phyloP scores from a whole-genome alignment of 1,140 invertebrate species.

The Pseudomyrmex cubaensis region DNA sequence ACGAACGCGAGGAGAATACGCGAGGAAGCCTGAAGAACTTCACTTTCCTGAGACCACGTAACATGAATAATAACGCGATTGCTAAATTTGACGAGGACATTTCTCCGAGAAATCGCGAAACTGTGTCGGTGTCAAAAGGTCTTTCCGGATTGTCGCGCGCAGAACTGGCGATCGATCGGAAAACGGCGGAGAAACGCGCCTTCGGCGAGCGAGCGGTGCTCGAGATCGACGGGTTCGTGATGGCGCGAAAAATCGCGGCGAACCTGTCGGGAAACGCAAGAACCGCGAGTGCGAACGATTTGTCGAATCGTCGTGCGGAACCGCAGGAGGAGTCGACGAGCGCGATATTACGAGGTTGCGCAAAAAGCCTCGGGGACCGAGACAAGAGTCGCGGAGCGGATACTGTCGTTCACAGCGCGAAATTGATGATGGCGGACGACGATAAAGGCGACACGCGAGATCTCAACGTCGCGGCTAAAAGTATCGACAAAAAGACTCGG shows the following conservation, averaged over 20 bases:
- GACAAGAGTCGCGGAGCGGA: conserved; percentile 26
- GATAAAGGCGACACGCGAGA: conserved; percentile 23
- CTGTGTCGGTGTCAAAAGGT: background rate
- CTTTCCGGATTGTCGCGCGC: conserved; percentile 19
- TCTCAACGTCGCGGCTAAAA: conserved; percentile 26
- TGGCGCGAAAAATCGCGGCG: conserved; percentile 30
- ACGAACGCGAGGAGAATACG: background rate
- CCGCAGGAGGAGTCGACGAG: background rate
- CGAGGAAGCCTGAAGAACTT: background rate
- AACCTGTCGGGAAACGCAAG: conserved; percentile 16
- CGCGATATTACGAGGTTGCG: conserved; percentile 7
- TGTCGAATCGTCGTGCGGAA: background rate
- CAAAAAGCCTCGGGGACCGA: conserved; percentile 20
- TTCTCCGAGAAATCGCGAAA: background rate
- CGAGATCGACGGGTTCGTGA: background rate
- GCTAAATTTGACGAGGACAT: background rate
- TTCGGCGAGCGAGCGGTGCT: background rate
- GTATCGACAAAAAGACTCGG: conserved; percentile 22
- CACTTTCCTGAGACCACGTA: background rate
- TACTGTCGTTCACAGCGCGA: conserved; percentile 41
- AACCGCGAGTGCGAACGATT: conserved; percentile 18
- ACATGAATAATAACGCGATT: background rate
- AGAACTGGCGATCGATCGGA: background rate
- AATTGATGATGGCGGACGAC: conserved; percentile 42
- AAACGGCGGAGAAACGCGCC: background rate